Percentiles rank a stretch among this genome's conserved stretches.
phyloP scores from a whole-genome alignment of 2,888 invertebrate genomes.

The Priocnemis perturbator region DNA sequence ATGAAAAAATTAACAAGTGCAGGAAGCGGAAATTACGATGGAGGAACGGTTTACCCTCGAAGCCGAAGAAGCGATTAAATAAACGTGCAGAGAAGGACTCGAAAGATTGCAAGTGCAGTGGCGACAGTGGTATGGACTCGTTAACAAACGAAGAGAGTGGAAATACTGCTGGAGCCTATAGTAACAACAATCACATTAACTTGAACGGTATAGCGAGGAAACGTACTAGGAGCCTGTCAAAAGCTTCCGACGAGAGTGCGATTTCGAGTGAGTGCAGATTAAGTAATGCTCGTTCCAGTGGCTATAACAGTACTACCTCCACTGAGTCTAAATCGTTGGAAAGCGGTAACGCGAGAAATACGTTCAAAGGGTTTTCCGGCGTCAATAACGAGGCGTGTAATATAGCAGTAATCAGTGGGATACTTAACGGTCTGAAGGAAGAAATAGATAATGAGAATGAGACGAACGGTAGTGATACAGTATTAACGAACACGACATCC shows the following conservation, averaged over 20 bases:
- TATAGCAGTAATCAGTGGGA: conserved; percentile 44
- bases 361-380: conserved; percentile 56
- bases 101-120: conserved; percentile 33
- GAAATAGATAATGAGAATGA: conserved; percentile 26
- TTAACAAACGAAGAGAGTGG: conserved; percentile 51
- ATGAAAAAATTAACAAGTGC: conserved; percentile 27
- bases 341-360: conserved; percentile 27
- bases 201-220: conserved; percentile 33
- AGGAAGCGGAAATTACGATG: conserved; percentile 59
- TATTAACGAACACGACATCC: background rate
- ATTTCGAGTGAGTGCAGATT: conserved; percentile 28
- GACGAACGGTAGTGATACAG: background rate
- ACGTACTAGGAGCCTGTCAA: conserved; percentile 52
- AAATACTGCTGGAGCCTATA: conserved; percentile 50
- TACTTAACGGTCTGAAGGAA: conserved; percentile 41
- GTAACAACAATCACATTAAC: conserved; percentile 53
- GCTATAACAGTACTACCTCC: conserved; percentile 54
- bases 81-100: conserved; percentile 38
- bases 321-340: conserved; percentile 39
- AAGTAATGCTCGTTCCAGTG: conserved; percentile 52
- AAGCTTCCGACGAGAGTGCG: conserved; percentile 52
- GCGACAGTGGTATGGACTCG: conserved; percentile 43
- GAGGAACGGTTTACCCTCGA: conserved; percentile 61
- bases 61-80: conserved; percentile 32
- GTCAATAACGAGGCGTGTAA: conserved; percentile 34